Evolutionary conservation across 53 echinoderm and acorn worm genomes (phyloP), one percentile per base, ranked within the genome.

Genomic region (Crossaster papposus): DNA sequence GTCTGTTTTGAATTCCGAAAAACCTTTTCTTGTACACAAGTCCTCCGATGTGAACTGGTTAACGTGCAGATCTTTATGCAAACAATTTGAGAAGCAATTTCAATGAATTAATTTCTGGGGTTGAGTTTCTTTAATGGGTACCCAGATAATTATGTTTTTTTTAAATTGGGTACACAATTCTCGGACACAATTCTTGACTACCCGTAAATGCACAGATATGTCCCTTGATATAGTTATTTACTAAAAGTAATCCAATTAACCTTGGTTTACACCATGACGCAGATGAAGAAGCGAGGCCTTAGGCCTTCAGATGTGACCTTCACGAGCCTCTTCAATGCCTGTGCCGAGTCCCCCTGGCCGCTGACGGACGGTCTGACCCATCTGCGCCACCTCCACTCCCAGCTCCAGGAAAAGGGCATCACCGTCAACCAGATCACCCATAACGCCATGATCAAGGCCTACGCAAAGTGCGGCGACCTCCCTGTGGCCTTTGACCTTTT

Each of bases 361-460:
- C 33, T 51, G 65, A 90, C 88, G 44, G 97, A 97, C 85, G 97
- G 97, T 24, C 51, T 95, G 32, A 55, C 78, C 28, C 62, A 95
- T 65, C 92, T 97, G 14, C 83, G 77, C 64, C 94, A 95, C 83
- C 95, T 97, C 29, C 95, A 94, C 29, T 91, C 88, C 51, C 93
- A 95, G n/a, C 79, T 97, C 1, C 74, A 90, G 24, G 97, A 95
- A 17, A 97, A 95, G 83, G 82, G 78, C 28, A 62, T 95, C 50
- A 92, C 89, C 38, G 91, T 95, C 34, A 96, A 96, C 83, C 90
- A 95, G 68, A 95, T 97, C 54, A 93, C 94, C 65, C 89, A 93
- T 63, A 95, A 94, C 74, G 91, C 97, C 63, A 91, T 97, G 94
- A 97, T 97, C 83, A 97, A 97, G 81, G 97, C 97, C 26, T 97